Base-by-base conservation (phyloP, 2,888 invertebrate genomes). In the Macropis europaea region DNA sequence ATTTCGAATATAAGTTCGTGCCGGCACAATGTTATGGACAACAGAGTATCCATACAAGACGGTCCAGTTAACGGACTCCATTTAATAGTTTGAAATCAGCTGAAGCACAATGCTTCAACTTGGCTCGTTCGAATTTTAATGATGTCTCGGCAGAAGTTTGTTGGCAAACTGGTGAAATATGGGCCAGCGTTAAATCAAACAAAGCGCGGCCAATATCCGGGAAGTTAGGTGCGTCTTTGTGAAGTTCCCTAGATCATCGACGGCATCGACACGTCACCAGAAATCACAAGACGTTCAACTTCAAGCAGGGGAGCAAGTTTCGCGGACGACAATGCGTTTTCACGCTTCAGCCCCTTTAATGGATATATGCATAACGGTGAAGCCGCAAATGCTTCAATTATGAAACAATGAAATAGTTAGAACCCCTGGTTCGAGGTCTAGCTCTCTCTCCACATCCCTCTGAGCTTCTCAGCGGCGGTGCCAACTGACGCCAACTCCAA, bases 381-480 rank as follows among this genome's bases (percentile, higher is more conserved):
- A 77, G 82, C 85, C 85, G 82, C 86, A 85, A 87, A 85, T 84
- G 87, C 84, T 84, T 87, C 86, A 88, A 86, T 88, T 88, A 87
- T 86, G 86, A 87, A 88, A 87, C 88, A 87, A 87, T 88, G 87
- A 87, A 87, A 87, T 85, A 87, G 87, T 87, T 87, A 83, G 84
- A 81, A 75, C 78, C 74, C 61, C 76, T 52, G 68, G 70, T 68
- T 61, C 68, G 60, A 45, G 56, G 60, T 61, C 63, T 62, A 36
- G 30, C 36, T 48, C 38, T 30, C 11, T 38, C 15, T 5, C 15
- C 60, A 17, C 19, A 0, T 19, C 34, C 11, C 1, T 60, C 32
- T 38, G 34, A 36, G 50, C 54, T 34, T 42, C 72, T 59, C 70
- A 45, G 43, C 57, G 42, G 52, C 73, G 84, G 86, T 85, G 87